Percentiles rank a stretch among this genome's conserved stretches.
Evolutionary conservation across 2,888 invertebrate species (phyloP).

Genomic region (Dicroscelio sp.): DNA sequence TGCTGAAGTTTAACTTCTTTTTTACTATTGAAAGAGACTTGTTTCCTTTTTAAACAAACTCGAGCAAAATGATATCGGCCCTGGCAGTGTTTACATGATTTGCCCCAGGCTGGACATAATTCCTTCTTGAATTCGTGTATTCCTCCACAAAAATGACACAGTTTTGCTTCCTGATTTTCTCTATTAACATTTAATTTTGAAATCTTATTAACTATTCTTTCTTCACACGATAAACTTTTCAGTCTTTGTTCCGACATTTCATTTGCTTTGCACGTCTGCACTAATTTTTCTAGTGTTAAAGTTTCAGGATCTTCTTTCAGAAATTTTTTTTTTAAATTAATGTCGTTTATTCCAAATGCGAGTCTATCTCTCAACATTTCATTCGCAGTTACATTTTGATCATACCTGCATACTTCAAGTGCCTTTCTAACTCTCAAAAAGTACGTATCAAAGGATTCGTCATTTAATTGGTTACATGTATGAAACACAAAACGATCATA

Average conservation of each 20-base stretch:
- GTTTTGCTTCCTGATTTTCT: no score
- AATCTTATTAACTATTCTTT: conserved; percentile 17
- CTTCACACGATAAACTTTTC: neutral
- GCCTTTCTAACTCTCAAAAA: conserved; percentile 9
- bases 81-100: conserved; percentile 23
- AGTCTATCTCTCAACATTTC: conserved; percentile 25
- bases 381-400: conserved; percentile 24
- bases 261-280: conserved; percentile 18
- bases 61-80: conserved; percentile 9
- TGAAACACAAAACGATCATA: conserved; percentile 37
- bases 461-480: conserved; percentile 12
- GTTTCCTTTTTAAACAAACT: conserved; percentile 31
- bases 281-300: conserved; percentile 7
- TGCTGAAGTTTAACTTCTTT: no score
- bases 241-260: conserved; percentile 24
- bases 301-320: neutral
- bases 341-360: conserved; percentile 41
- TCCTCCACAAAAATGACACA: conserved; percentile 30
- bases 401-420: conserved; percentile 28
- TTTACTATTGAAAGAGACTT: no score
- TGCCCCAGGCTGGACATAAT: conserved; percentile 36
- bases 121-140: conserved; percentile 37
- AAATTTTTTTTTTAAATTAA: conserved; percentile 40
- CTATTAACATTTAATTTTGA: neutral
- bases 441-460: conserved; percentile 29